Percentiles rank a stretch among this genome's conserved stretches.
Evolutionary conservation across 2,888 invertebrate genomes (phyloP).

Genomic region (Stenodema calcarata): DNA sequence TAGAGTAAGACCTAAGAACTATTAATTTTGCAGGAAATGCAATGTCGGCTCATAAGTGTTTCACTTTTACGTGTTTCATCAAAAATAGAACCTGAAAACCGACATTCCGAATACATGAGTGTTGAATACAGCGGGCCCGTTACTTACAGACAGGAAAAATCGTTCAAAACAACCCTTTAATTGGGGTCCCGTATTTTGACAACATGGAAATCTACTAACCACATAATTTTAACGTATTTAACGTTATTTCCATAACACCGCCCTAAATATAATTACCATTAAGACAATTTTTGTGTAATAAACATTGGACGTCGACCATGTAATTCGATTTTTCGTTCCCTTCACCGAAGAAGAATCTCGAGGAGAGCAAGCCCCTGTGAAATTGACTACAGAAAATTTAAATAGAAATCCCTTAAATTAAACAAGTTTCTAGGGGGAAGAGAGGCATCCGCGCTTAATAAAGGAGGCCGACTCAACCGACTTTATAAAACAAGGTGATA

Average conservation of each 20-base stretch:
- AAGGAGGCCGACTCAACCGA: background rate
- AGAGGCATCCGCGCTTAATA: background rate
- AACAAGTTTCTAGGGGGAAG: background rate
- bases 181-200: too few relatives aligned
- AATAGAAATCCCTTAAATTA: slow-evolving; percentile 8
- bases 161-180: too few relatives aligned
- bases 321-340: background rate
- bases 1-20: too few relatives aligned
- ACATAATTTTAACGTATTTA: background rate
- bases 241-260: background rate
- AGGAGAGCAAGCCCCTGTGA: background rate
- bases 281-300: background rate
- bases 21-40: too few relatives aligned
- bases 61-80: too few relatives aligned
- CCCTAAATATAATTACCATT: background rate
- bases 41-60: too few relatives aligned
- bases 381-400: background rate
- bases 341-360: background rate
- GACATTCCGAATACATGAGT: too few relatives aligned
- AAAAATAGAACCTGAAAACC: too few relatives aligned
- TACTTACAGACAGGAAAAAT: too few relatives aligned
- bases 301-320: background rate
- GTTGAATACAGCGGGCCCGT: too few relatives aligned
- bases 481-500: slow-evolving; percentile 24
- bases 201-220: too few relatives aligned